phyloP scores from a whole-genome alignment of 1,140 invertebrate genomes.

The Atta cephalotes region DNA sequence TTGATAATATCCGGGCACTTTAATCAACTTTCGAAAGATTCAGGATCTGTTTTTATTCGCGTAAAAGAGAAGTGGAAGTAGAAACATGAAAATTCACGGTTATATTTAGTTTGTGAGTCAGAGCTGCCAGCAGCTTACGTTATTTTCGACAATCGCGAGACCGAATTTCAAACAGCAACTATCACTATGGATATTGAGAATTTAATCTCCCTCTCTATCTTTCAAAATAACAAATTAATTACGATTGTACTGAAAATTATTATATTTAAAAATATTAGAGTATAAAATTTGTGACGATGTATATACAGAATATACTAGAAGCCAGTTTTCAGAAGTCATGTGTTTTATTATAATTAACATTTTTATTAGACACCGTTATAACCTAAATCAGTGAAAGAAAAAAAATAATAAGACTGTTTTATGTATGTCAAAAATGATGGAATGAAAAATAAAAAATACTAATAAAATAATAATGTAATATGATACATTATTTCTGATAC shows the following conservation, averaged over 20 bases:
- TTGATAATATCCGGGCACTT: conserved; percentile 32
- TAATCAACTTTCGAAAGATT: conserved; percentile 37
- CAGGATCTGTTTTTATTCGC: conserved; percentile 19
- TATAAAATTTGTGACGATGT: neutral
- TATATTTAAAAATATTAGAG: neutral
- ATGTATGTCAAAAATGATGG: neutral
- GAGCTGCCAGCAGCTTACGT: conserved; percentile 36
- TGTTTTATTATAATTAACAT: neutral
- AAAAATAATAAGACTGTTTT: neutral
- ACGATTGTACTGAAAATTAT: neutral
- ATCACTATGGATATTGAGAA: neutral
- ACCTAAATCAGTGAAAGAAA: neutral
- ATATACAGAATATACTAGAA: neutral
- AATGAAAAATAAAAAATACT: conserved; percentile 14
- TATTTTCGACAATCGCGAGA: conserved; percentile 65
- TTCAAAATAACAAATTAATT: neutral
- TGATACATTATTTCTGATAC: neutral
- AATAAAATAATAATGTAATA: neutral
- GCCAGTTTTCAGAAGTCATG: too few species aligned
- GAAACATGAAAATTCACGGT: conserved; percentile 61
- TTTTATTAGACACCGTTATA: neutral
- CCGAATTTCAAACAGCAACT: conserved; percentile 25
- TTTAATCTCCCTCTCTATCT: neutral
- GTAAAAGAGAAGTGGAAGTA: conserved; percentile 28
- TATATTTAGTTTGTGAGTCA: conserved; percentile 78